These are phyloP conservation scores for Cheilosia grossa DNA, from an alignment of 2,888 invertebrate genomes.

Conservation along the genomic window DNA sequence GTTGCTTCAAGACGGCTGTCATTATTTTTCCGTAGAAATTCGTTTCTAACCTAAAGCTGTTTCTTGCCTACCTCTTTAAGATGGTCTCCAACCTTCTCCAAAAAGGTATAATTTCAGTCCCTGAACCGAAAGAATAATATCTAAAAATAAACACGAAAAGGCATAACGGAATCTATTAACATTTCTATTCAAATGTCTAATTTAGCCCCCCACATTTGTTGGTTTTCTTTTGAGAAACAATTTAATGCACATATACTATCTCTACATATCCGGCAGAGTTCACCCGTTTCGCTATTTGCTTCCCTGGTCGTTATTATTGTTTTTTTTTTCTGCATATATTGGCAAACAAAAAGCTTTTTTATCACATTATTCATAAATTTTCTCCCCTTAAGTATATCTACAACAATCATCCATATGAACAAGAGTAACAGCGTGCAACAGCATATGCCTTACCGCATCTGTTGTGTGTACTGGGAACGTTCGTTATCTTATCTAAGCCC, in stretches of 20 bases:
- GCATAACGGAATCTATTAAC: background rate
- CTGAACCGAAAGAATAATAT: background rate
- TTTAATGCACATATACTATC: slow-evolving; percentile 35
- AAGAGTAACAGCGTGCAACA: slow-evolving; percentile 7
- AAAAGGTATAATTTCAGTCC: too few species aligned
- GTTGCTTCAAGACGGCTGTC: too few species aligned
- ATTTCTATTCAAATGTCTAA: background rate
- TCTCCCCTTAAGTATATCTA: slow-evolving; percentile 24
- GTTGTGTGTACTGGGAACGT: background rate
- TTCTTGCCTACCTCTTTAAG: too few species aligned
- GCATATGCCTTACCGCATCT: slow-evolving; percentile 28
- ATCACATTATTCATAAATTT: slow-evolving; percentile 49
- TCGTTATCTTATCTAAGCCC: slow-evolving; percentile 53
- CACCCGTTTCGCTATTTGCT: slow-evolving; percentile 5
- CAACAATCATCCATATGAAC: slow-evolving; percentile 23
- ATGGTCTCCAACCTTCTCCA: too few species aligned
- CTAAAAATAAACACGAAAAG: background rate
- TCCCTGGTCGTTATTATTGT: background rate
- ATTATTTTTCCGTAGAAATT: too few species aligned
- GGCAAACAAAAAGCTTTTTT: slow-evolving; percentile 49
- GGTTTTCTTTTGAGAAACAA: slow-evolving; percentile 9
- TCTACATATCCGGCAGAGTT: slow-evolving; percentile 17
- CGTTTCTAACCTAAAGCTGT: too few species aligned
- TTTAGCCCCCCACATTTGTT: background rate
- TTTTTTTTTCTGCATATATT: slow-evolving; percentile 13